Evolutionary conservation across 2,113 vertebrate species (phyloP), one percentile per base, ranked within the genome.

Genomic region (Tichodroma muraria): DNA sequence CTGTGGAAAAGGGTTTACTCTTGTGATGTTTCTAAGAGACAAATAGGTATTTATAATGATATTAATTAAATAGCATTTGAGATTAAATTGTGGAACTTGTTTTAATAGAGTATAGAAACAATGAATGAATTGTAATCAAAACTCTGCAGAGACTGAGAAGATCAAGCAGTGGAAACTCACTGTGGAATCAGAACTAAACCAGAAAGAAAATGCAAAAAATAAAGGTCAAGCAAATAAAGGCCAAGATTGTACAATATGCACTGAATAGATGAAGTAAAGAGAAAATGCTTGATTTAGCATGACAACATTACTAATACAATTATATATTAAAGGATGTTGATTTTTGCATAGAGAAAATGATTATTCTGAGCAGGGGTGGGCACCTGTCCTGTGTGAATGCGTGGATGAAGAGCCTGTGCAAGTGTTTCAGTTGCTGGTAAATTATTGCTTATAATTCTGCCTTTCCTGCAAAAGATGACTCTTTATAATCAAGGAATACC

Each of bases 211-310:
- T 99, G 49, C 98, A 99, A 95, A 98, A 99, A 96, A n/a, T n/a
- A n/a, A n/a, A n/a, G n/a, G n/a, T 98, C 98, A 99, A 57, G 99
- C n/a, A 99, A 53, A 70, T 99, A 90, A 99, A 99, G 98, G 99
- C 98, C 96, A 97, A 96, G 86, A 53, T 79, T 80, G 22, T 57
- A 33, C 77, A 89, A 73, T 28, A 47, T 20, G 40, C 57, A 85
- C 16, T 87, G 84, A 80, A 77, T 52, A 14, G 57, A 63, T 79
- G 42, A 37, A 94, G 45, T 31, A 50, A 79, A 35, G 38, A 44
- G 31, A 44, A 52, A 66, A 42, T 40, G 57, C 23, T 60, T 83
- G 28, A 73, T 71, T 53, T 72, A 69, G 14, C 49, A 30, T 45
- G 40, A 54, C 42, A 65, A 10, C 60, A 49, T 59, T 63, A 80